Conservation (phyloP, 2,113 vertebrate genomes). For the Gnathonemus echidnorhynchus region DNA sequence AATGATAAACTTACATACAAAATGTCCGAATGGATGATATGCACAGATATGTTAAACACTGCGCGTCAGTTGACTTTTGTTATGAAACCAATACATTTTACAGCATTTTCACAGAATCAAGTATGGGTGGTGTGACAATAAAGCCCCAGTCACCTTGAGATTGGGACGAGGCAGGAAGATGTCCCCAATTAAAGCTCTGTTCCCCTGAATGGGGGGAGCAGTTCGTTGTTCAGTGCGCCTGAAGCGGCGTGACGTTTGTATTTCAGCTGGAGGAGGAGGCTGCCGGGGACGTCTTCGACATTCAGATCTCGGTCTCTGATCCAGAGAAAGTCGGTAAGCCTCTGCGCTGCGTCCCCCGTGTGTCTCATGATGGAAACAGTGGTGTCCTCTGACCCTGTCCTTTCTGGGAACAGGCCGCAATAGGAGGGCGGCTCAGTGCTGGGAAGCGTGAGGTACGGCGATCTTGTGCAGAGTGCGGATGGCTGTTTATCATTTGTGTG, state of each 20-base stretch:
- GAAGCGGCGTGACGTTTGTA: background rate
- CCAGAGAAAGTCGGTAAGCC: slow-evolving; percentile 95
- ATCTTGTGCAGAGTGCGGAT: background rate
- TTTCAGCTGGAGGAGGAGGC: slow-evolving; percentile 83
- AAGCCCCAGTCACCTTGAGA: background rate
- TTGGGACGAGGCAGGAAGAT: background rate
- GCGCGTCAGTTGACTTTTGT: background rate
- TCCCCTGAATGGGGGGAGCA: background rate
- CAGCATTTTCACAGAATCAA: background rate
- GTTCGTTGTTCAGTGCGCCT: background rate
- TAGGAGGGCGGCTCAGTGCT: background rate
- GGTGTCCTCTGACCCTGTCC: background rate
- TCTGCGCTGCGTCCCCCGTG: too few species aligned
- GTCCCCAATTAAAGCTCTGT: background rate
- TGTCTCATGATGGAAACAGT: background rate
- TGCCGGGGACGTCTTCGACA: slow-evolving; percentile 77
- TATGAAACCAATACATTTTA: background rate
- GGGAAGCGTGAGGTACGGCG: background rate
- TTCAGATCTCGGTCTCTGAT: slow-evolving; percentile 91
- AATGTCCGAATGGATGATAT: background rate
- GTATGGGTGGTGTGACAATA: background rate
- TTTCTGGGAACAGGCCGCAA: background rate
- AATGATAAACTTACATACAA: background rate
- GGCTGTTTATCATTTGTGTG: background rate
- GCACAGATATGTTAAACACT: background rate